These are phyloP conservation scores for Norana najaformis DNA, from an alignment of 2,888 invertebrate genomes.

Conservation along the genomic window DNA sequence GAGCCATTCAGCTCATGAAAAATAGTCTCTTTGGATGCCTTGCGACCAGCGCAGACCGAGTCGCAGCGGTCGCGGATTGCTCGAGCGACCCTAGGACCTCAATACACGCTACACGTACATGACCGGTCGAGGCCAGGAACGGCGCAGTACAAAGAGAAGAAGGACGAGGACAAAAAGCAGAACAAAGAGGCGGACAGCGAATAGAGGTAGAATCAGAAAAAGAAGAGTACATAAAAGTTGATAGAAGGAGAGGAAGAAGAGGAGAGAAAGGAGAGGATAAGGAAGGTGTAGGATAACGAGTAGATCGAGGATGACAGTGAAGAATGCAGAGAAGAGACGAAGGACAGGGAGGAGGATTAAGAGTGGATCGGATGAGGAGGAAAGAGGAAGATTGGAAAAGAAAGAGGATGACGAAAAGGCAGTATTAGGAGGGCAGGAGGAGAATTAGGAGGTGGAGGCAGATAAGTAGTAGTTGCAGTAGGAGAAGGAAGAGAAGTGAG, in stretches of 20 bases:
- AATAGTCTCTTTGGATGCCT: not conserved
- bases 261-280: not conserved
- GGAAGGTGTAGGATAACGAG: not conserved
- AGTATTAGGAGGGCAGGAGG: not conserved
- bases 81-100: not conserved
- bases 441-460: not conserved
- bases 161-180: not conserved
- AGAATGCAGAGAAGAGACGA: not conserved
- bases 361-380: not conserved
- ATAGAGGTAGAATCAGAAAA: too few species aligned
- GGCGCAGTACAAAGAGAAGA: not conserved
- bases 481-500: too few species aligned
- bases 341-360: not conserved
- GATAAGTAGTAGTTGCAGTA: not conserved
- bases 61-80: not conserved
- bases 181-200: not conserved
- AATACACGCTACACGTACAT: not conserved
- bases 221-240: not conserved
- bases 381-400: not conserved
- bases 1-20: not conserved
- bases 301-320: not conserved
- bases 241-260: not conserved
- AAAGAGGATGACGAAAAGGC: conserved; percentile 14
- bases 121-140: not conserved
- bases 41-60: not conserved